Evolutionary conservation across 2,888 invertebrate genomes (phyloP), one percentile per base, ranked within the genome.

Genomic region (Gasteruption jaculator): DNA sequence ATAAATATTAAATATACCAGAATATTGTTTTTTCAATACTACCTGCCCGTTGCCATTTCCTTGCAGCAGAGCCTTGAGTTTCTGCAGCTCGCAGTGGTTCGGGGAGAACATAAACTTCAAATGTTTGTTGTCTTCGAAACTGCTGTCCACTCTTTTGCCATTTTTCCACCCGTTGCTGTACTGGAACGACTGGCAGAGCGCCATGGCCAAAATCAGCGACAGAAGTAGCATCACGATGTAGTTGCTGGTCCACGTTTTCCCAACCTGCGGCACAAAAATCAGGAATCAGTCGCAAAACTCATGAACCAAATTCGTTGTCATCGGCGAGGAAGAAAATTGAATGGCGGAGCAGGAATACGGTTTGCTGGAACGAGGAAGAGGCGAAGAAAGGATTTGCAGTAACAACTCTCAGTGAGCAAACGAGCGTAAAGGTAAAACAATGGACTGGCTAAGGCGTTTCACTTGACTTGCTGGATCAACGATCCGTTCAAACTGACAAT

Each of bases 111-210:
- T 43, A 12, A 35, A 35, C 38, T 43, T 50, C 7, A 26, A 25
- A 12, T 22, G 7, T 7, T 27, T 15, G 29, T 50, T 43, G 29
- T 41, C 43, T 25, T 8, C 27, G 18, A 22, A 15, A 11, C 18
- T 26, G 11, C 18, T 22, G 16, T 43, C 53, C n/a, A 63, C 56
- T 1, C 82, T 70, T 57, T 84, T 83, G 15, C 86, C 86, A 58
- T 84, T 85, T 47, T 83, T 85, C 86, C 86, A 86, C 4, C 86
- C 86, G 1, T 82, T 73, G 26, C 85, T 86, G 68, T 86, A 86
- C 59, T 86, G 85, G 72, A 85, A 86, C 5, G 84, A 85, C 71
- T 86, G 86, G 1, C 79, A 78, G 0, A 75, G 63, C 32, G 74
- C 75, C 4, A 73, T 65, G 0, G 73, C 67, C 27, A 77, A 52